A percentile compares a stretch with the other conserved stretches of the same genome.
These are phyloP conservation scores for Pelmatolapia mariae DNA, from an alignment of 2,113 vertebrate species.

Conservation along the genomic window DNA sequence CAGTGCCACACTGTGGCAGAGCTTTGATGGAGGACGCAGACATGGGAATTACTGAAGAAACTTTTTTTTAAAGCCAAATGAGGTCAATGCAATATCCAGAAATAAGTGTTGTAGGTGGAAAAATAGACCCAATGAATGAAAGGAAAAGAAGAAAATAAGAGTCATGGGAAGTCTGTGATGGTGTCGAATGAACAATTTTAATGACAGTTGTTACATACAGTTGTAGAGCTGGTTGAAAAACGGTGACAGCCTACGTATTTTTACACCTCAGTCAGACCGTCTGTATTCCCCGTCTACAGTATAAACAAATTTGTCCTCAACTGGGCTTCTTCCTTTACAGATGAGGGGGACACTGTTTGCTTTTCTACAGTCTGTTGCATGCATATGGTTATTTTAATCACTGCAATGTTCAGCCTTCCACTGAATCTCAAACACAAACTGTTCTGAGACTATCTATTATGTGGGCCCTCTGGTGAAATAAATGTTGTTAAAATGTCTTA, in stretches of 20 bases:
- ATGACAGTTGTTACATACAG: not conserved
- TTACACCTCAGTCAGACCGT: not conserved
- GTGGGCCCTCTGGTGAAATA: not conserved
- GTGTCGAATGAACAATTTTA: not conserved
- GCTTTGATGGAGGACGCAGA: not conserved
- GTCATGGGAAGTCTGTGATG: not conserved
- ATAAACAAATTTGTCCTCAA: not conserved
- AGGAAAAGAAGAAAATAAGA: not conserved
- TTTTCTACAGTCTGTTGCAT: not conserved
- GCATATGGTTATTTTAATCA: not conserved
- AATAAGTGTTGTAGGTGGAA: not conserved
- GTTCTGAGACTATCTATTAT: not conserved
- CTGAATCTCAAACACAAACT: not conserved
- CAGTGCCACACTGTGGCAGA: conserved; percentile 50
- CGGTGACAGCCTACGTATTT: not conserved
- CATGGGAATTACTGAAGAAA: not conserved
- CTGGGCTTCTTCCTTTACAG: not conserved
- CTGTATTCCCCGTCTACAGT: not conserved
- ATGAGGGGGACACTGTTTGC: not conserved
- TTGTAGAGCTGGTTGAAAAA: not conserved
- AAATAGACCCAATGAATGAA: not conserved
- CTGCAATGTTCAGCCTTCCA: not conserved
- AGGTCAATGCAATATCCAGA: not conserved
- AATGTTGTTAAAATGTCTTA: not conserved
- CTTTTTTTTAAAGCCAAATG: not conserved